Evolutionary conservation across 2,888 invertebrate genomes (phyloP).

Genomic region (Cephus pulcher): DNA sequence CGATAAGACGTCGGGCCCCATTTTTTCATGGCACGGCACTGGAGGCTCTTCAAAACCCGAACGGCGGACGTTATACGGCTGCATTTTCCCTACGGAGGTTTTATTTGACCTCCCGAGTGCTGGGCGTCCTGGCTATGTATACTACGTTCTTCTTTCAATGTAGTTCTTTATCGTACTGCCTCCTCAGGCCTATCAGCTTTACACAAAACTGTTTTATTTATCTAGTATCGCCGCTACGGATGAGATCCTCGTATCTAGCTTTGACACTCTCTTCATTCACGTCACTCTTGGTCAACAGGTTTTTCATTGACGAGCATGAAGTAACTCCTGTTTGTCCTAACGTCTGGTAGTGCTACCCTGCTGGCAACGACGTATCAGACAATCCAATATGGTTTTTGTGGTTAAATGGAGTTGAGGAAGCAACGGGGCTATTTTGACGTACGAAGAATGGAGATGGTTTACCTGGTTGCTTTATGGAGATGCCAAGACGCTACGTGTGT

Average conservation of each 20-base stretch:
- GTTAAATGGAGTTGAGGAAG: background rate
- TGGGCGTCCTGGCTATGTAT: background rate
- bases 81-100: constrained; percentile 4
- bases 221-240: constrained; percentile 2
- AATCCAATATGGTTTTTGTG: background rate
- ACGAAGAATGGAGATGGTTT: background rate
- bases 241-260: background rate
- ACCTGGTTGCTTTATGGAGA: background rate
- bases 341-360: background rate
- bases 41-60: background rate
- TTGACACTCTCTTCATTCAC: constrained; percentile 5
- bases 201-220: constrained; percentile 17
- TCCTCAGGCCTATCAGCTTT: constrained; percentile 10
- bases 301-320: background rate
- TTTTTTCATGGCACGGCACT: constrained; percentile 5
- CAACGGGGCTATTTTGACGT: background rate
- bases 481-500: background rate
- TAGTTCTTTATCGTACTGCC: constrained; percentile 4
- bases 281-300: constrained; percentile 1
- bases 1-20: constrained; percentile 15
- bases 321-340: background rate
- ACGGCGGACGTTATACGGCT: background rate
- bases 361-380: background rate
- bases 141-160: background rate
- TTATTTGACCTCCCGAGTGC: background rate